phyloP scores from a whole-genome alignment of 1,140 invertebrate genomes.

The Bombus haemorrhoidalis region DNA sequence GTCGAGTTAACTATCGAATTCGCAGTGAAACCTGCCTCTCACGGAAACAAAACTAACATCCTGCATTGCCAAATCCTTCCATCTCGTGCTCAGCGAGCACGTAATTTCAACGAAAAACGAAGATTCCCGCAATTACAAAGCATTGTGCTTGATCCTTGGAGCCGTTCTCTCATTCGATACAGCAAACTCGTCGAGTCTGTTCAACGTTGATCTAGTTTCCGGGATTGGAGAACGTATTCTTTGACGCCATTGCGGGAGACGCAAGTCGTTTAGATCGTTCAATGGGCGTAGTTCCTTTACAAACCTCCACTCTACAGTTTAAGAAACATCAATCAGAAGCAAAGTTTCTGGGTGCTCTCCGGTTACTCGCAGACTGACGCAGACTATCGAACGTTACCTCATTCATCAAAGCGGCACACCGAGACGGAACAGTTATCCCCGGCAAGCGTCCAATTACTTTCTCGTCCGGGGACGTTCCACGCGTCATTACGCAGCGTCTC shows the following conservation, averaged over 20 bases:
- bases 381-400: slow-evolving; percentile 4
- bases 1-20: slow-evolving; percentile 18
- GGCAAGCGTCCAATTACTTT: slow-evolving; percentile 42
- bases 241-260: not conserved
- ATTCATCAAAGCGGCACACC: slow-evolving; percentile 31
- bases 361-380: not conserved
- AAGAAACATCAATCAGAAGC: slow-evolving; percentile 21
- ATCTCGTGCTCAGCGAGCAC: too few relatives aligned
- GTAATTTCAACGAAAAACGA: not conserved
- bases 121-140: not conserved
- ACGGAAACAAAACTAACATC: not conserved
- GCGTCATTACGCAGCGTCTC: slow-evolving; percentile 49
- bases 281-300: not conserved
- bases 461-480: slow-evolving; percentile 36
- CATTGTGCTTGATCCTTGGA: not conserved
- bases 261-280: slow-evolving; percentile 9
- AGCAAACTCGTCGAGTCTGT: not conserved
- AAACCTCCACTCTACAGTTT: not conserved
- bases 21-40: not conserved
- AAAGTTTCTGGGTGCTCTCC: not conserved
- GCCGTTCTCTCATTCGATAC: not conserved
- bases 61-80: too few relatives aligned
- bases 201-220: slow-evolving; percentile 4
- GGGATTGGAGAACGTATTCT: not conserved
- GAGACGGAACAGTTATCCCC: not conserved